Base-by-base conservation (phyloP, 37 sponge, comb jelly and placozoan species). In the Beroe ovata region DNA sequence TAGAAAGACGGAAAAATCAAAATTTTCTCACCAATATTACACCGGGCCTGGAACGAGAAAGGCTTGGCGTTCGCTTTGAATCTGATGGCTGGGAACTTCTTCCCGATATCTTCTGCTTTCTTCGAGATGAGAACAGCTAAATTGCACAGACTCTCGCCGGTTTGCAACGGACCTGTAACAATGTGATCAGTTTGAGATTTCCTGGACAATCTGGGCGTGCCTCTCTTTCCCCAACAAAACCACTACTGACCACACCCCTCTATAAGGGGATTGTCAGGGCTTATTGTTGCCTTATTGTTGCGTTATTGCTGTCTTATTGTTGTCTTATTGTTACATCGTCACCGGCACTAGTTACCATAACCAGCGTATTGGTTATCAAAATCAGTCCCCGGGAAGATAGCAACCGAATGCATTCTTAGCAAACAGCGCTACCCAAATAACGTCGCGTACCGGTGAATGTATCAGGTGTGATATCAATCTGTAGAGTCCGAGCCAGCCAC, bases 11-110 rank as follows among this genome's bases (percentile, higher is more conserved):
- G n/a, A n/a, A n/a, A n/a, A n/a, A n/a, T n/a, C n/a, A n/a, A n/a
- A n/a, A n/a, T n/a, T n/a, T n/a, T n/a, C 84, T 19, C 26, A 77
- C 84, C 84, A 32, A 77, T 77, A 23, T 77, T 77, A 25, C 84
- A 77, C 20, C 84, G 35, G 1, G 84, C 84, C 38, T 77, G 84
- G 33, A 77, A 77, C 4, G 84, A 77, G 23, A 30, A 30, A n/a
- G 84, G 38, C 26, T 42, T 77, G 6, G 84, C 84, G 3, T 14
- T 36, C 18, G 84, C n/a, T 35, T 40, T 77, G 84, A 42, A 77
- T 25, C 54, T 77, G 8, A 77, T 20, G 0, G 54, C 38, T 1
- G 84, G 84, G 54, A 25, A 77, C 47, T 1, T 77, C 25, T n/a
- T 39, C 0, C 84, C 84, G 25, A 6, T 39, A 1, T 42, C 54